Evolutionary conservation across 2,113 vertebrate genomes (phyloP).

Genomic region (Merops nubicus): DNA sequence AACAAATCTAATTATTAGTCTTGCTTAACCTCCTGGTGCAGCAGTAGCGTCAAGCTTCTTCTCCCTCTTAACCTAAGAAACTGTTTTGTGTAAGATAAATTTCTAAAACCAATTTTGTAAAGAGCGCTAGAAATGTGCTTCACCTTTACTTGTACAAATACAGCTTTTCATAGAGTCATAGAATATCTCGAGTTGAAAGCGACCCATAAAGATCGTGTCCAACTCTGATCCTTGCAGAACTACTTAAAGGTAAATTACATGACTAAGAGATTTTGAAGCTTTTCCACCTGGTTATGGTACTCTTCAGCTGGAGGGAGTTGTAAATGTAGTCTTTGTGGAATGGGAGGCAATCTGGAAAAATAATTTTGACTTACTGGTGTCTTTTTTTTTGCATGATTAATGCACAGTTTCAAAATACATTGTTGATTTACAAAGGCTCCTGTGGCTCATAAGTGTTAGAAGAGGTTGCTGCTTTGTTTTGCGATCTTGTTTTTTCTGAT

Average conservation of each 20-base stretch:
- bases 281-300: neutral
- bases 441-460: neutral
- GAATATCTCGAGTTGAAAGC: neutral
- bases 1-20: neutral
- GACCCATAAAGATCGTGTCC: neutral
- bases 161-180: neutral
- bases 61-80: neutral
- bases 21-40: conserved; percentile 38
- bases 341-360: neutral
- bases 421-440: neutral
- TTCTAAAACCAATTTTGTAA: neutral
- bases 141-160: neutral
- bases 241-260: neutral
- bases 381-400: neutral
- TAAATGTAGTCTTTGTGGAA: neutral
- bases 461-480: neutral
- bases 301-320: neutral
- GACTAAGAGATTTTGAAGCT: neutral
- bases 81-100: neutral
- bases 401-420: neutral
- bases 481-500: neutral
- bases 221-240: neutral
- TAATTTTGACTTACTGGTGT: neutral
- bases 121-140: neutral
- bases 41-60: neutral